Evolutionary conservation across 2,113 vertebrate genomes (phyloP).

Genomic region (Corydoras maculifer): DNA sequence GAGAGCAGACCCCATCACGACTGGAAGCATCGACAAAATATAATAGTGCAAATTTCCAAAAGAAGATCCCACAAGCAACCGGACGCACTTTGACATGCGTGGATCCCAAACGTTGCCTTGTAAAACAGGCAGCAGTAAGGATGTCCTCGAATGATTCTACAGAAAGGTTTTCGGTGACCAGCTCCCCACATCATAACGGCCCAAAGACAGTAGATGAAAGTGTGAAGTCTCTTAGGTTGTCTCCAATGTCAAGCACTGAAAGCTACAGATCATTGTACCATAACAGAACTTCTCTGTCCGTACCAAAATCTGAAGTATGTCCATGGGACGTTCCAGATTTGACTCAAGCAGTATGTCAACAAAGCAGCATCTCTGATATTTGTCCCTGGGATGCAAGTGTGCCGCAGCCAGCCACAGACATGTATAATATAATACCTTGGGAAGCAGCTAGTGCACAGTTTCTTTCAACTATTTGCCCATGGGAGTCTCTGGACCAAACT

Average conservation of each 20-base stretch:
- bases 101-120: constrained; percentile 59
- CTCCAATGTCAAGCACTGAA: constrained; percentile 42
- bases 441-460: constrained; percentile 27
- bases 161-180: constrained; percentile 54
- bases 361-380: not conserved
- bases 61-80: constrained; percentile 43
- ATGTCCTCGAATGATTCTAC: constrained; percentile 58
- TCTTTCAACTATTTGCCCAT: constrained; percentile 23
- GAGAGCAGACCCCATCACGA: constrained; percentile 45
- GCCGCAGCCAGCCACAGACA: not conserved
- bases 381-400: constrained; percentile 50
- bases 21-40: constrained; percentile 45
- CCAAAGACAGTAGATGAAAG: constrained; percentile 57
- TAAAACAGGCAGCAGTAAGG: constrained; percentile 63
- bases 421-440: constrained; percentile 33
- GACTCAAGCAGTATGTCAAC: constrained; percentile 38
- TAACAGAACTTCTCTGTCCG: constrained; percentile 41
- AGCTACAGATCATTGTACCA: constrained; percentile 48
- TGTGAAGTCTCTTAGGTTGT: constrained; percentile 30
- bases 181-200: constrained; percentile 47
- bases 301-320: constrained; percentile 53
- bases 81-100: constrained; percentile 54
- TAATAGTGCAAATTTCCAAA: constrained; percentile 49
- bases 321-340: constrained; percentile 55
- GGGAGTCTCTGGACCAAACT: not conserved